Percentiles rank a stretch among this genome's conserved stretches.
phyloP scores from a whole-genome alignment of 2,113 vertebrate species.

The Micronisus gabar region DNA sequence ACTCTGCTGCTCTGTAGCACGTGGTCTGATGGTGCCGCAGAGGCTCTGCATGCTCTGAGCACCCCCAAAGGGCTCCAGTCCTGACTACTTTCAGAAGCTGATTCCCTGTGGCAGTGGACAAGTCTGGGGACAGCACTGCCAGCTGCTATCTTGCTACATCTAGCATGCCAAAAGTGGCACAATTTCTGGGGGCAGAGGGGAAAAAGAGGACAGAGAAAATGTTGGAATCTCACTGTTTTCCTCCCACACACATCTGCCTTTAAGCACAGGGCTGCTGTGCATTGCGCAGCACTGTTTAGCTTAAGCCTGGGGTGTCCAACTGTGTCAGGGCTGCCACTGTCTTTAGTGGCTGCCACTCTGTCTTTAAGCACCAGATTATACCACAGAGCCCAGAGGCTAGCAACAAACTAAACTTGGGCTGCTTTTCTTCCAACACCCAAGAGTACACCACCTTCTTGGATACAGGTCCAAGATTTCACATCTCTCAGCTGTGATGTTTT shows the following conservation, averaged over 20 bases:
- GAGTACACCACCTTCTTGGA: neutral
- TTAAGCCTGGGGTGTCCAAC: neutral
- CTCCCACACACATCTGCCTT: neutral
- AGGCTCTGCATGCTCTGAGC: neutral
- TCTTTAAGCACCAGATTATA: neutral
- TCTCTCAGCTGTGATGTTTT: neutral
- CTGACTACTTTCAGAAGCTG: neutral
- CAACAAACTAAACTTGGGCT: neutral
- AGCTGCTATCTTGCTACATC: neutral
- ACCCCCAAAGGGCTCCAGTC: neutral
- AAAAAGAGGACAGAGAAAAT: neutral
- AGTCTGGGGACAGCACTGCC: neutral
- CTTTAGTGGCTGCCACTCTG: neutral
- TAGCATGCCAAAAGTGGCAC: neutral
- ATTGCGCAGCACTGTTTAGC: neutral
- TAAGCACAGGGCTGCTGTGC: neutral
- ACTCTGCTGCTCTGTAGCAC: neutral
- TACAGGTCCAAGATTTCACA: neutral
- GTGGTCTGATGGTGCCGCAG: neutral
- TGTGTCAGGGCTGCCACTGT: neutral
- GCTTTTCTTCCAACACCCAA: neutral
- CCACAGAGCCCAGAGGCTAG: neutral
- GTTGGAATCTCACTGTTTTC: neutral
- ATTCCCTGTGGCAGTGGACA: neutral
- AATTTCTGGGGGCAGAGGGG: neutral